Base-by-base conservation (phyloP, 2,797 vertebrate genomes). In the Mareca strepera region DNA sequence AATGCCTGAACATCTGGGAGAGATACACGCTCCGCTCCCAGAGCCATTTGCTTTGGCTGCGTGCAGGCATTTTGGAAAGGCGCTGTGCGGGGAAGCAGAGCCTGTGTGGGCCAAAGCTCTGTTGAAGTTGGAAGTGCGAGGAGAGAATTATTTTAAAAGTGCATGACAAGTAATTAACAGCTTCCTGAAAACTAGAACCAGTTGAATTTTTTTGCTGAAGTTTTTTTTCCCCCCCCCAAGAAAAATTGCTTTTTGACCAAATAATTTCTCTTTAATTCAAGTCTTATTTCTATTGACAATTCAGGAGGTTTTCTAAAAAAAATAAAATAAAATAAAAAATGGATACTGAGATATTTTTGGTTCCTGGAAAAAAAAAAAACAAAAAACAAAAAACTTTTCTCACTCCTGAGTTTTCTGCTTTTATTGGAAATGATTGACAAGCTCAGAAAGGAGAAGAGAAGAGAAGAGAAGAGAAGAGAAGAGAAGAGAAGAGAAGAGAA, bases 41-140 rank as follows among this genome's bases (percentile, higher is more conserved):
- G 88, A 58, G 69, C 11, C 85, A 4, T 93, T 93, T 86, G 60
- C 94, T 83, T 86, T 86, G 94, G 85, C 91, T 62, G 81, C 9
- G 1, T 3, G 2, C 37, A 52, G 66, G 7, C 15, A 3, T 78
- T 78, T 21, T 11, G 9, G 35, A 35, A 79, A 44, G 7, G 62
- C 50, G 79, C 35, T 0, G 35, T 8, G 8, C 52, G 46, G 80
- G 67, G 69, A 60, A 53, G 74, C 23, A 9, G 68, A 79, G 78
- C n/a, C n/a, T 29, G 48, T 72, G 82, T 69, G 91, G 86, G 82
- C 83, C 86, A 25, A 35, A 64, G 76, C 46, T 69, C 46, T n/a
- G 64, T 12, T 0, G 55, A 67, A 93, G 18, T 9, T 83, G 91
- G 37, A 39, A 60, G 75, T 23, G 39, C 21, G 8, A 39, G 70